Evolutionary conservation across 2,113 vertebrate species (phyloP).

Genomic region (Microcebus tavaratra): DNA sequence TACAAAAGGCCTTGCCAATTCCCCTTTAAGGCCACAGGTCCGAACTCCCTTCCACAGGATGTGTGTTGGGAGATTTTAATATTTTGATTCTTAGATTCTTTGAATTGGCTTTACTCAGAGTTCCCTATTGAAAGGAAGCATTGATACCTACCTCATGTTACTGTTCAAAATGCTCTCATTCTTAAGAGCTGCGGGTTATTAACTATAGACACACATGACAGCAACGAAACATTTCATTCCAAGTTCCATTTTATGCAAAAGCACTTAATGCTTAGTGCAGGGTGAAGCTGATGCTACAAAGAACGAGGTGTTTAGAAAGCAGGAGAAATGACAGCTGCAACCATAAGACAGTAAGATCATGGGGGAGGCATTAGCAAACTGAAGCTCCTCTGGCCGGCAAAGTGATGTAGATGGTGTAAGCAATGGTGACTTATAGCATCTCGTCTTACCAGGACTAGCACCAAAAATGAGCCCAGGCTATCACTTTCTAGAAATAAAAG

Average conservation of each 20-base stretch:
- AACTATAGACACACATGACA: slow-evolving; percentile 59
- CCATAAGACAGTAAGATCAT: background rate
- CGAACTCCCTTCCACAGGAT: background rate
- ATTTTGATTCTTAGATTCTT: background rate
- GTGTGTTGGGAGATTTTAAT: background rate
- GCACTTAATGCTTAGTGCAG: slow-evolving; percentile 58
- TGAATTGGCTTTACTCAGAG: background rate
- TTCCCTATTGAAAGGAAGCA: slow-evolving; percentile 30
- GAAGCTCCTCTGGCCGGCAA: background rate
- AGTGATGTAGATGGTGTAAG: background rate
- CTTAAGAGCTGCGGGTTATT: slow-evolving; percentile 62
- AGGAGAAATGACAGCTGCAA: slow-evolving; percentile 65
- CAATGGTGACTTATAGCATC: slow-evolving; percentile 49
- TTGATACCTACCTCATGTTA: slow-evolving; percentile 80
- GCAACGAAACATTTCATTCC: slow-evolving; percentile 65
- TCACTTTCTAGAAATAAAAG: background rate
- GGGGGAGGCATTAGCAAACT: slow-evolving; percentile 43
- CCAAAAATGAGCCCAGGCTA: background rate
- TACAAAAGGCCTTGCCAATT: background rate
- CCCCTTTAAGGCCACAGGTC: background rate
- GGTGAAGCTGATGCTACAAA: slow-evolving; percentile 59
- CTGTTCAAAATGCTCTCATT: slow-evolving; percentile 60
- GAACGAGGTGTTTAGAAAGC: slow-evolving; percentile 37
- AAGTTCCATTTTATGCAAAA: slow-evolving; percentile 54
- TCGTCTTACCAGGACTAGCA: slow-evolving; percentile 51